Evolutionary conservation across 2,888 invertebrate genomes (phyloP).

Genomic region (Serrognathus titanus): DNA sequence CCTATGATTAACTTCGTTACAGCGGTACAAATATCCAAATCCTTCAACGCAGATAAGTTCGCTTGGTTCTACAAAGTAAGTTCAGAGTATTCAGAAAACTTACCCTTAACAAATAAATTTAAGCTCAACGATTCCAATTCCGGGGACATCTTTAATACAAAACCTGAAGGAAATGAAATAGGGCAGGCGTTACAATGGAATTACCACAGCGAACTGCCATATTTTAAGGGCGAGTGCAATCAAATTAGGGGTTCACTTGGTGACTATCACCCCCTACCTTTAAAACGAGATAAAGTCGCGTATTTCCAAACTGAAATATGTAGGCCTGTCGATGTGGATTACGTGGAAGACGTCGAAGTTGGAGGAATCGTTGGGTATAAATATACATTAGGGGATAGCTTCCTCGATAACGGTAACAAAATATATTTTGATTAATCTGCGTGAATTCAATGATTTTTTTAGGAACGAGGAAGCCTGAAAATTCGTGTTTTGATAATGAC

Average conservation of each 20-base stretch:
- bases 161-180: too few relatives aligned
- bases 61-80: slow-evolving; percentile 45
- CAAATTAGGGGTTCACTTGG: slow-evolving; percentile 71
- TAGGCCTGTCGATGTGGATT: slow-evolving; percentile 62
- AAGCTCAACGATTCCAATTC: too few relatives aligned
- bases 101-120: too few relatives aligned
- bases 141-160: too few relatives aligned
- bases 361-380: slow-evolving; percentile 64
- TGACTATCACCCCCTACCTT: slow-evolving; percentile 71
- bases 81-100: slow-evolving; percentile 38
- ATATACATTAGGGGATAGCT: slow-evolving; percentile 56
- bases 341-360: slow-evolving; percentile 55
- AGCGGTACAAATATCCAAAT: background rate
- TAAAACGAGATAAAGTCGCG: slow-evolving; percentile 55
- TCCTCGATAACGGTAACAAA: slow-evolving; percentile 63
- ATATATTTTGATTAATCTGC: too few relatives aligned
- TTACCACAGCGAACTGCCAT: too few relatives aligned
- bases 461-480: slow-evolving; percentile 58
- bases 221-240: slow-evolving; percentile 57
- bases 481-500: slow-evolving; percentile 70
- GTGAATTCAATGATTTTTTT: slow-evolving; percentile 25
- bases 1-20: slow-evolving; percentile 64
- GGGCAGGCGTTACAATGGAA: too few relatives aligned
- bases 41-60: background rate
- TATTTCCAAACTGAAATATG: slow-evolving; percentile 76